Evolutionary conservation across 1,140 invertebrate species (phyloP).

Genomic region (Ips nitidus): DNA sequence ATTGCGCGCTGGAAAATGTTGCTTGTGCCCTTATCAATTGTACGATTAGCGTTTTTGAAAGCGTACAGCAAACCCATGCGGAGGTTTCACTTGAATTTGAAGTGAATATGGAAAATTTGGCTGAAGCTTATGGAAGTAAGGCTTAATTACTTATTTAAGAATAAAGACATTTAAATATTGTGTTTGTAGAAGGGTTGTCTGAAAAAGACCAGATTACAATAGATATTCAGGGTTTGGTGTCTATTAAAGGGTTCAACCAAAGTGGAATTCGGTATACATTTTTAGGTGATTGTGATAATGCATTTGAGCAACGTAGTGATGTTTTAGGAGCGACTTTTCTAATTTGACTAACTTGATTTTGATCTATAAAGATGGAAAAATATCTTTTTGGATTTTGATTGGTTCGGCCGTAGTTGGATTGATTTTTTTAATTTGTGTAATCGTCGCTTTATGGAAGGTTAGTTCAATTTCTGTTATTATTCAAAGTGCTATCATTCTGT

Average conservation of each 20-base stretch:
- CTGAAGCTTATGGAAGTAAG: neutral
- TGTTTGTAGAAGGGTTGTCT: constrained; percentile 1
- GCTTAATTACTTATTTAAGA: neutral
- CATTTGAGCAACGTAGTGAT: neutral
- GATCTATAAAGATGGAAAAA: neutral
- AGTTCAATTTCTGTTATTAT: neutral
- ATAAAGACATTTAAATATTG: neutral
- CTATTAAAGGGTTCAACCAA: neutral
- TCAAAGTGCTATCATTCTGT: neutral
- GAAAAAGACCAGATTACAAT: neutral
- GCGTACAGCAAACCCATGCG: constrained; percentile 9
- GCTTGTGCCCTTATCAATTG: constrained; percentile 15
- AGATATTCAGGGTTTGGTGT: neutral
- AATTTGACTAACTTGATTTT: constrained; percentile 4
- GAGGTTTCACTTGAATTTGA: constrained; percentile 14
- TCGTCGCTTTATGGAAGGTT: constrained; percentile 9
- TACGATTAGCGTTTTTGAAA: constrained; percentile 5
- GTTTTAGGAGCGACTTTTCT: constrained; percentile 12
- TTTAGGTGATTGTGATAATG: neutral
- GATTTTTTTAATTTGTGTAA: constrained; percentile 18
- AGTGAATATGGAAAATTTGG: constrained; percentile 1
- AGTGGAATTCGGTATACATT: constrained; percentile 8
- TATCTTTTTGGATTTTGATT: constrained; percentile 19
- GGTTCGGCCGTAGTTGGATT: constrained; percentile 16
- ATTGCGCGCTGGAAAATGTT: constrained; percentile 9